Conservation (phyloP, 2,797 vertebrate genomes). For the Petrocephalus schoutedeni region DNA sequence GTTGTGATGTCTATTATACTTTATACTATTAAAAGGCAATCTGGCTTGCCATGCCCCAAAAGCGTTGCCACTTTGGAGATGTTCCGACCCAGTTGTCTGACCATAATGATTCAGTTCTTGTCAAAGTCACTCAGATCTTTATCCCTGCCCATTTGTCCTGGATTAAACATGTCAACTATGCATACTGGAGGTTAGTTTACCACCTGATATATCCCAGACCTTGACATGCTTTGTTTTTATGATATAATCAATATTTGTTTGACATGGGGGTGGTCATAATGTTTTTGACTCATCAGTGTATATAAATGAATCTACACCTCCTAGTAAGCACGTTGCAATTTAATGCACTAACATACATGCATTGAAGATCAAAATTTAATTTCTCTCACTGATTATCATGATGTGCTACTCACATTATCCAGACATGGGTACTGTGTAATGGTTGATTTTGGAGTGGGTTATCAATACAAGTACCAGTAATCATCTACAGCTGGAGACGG, state of each 20-base stretch:
- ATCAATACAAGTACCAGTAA: neutral
- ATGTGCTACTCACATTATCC: neutral
- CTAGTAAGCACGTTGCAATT: neutral
- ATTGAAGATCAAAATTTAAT: neutral
- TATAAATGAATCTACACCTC: neutral
- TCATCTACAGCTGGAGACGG: neutral
- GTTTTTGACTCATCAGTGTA: neutral
- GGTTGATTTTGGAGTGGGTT: neutral
- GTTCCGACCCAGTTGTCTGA: neutral
- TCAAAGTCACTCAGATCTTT: neutral
- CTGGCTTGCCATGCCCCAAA: neutral
- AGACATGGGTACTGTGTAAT: neutral
- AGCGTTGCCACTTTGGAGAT: neutral
- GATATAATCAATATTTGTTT: neutral
- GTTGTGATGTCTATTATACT: neutral
- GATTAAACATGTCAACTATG: neutral
- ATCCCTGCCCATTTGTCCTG: neutral
- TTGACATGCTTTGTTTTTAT: neutral
- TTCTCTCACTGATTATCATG: neutral
- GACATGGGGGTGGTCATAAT: neutral
- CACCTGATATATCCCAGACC: neutral
- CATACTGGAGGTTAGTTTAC: neutral
- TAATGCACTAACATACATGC: neutral
- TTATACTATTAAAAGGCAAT: neutral
- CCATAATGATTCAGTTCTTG: neutral